These are phyloP conservation scores for Drosophila paranaensis DNA, from an alignment of 2,888 invertebrate species.

Conservation along the genomic window DNA sequence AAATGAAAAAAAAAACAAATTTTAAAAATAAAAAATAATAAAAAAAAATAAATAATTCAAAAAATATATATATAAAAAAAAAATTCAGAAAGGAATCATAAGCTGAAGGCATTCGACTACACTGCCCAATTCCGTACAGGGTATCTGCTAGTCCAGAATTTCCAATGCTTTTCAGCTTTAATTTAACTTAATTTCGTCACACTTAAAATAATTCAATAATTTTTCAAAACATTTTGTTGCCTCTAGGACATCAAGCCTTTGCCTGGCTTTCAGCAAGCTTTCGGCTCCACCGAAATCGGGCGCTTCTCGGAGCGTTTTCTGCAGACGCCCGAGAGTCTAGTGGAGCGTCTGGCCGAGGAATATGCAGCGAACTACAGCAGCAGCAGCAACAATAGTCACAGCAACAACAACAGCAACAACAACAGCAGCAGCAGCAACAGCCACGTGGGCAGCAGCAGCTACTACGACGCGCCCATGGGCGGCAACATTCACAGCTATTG, in stretches of 20 bases:
- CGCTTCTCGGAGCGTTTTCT: conserved; percentile 90
- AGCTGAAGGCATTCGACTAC: too few species aligned
- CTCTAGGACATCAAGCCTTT: conserved; percentile 86
- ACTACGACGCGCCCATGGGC: conserved; percentile 38
- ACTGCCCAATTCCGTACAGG: not conserved
- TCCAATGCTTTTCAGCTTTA: not conserved
- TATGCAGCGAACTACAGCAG: conserved; percentile 42
- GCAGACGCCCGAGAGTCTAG: conserved; percentile 77
- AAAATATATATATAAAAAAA: too few species aligned
- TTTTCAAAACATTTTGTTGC: not conserved
- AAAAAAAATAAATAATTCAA: too few species aligned
- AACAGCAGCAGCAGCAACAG: not conserved
- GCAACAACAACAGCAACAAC: not conserved
- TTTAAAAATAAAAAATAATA: too few species aligned
- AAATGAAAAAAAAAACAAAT: too few species aligned
- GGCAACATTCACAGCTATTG: conserved; percentile 47
- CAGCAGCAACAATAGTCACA: conserved; percentile 5
- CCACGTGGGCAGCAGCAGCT: conserved; percentile 13
- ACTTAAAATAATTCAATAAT: too few species aligned
- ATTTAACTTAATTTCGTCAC: not conserved
- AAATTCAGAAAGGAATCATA: too few species aligned
- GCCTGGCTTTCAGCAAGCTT: conserved; percentile 93
- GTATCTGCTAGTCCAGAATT: not conserved
- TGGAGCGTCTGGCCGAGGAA: conserved; percentile 63
- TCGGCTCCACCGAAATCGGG: conserved; percentile 94